A percentile compares a stretch with the other conserved stretches of the same genome.
These are phyloP conservation scores for Meloe dianella DNA, from an alignment of 2,888 invertebrate genomes.

Conservation along the genomic window DNA sequence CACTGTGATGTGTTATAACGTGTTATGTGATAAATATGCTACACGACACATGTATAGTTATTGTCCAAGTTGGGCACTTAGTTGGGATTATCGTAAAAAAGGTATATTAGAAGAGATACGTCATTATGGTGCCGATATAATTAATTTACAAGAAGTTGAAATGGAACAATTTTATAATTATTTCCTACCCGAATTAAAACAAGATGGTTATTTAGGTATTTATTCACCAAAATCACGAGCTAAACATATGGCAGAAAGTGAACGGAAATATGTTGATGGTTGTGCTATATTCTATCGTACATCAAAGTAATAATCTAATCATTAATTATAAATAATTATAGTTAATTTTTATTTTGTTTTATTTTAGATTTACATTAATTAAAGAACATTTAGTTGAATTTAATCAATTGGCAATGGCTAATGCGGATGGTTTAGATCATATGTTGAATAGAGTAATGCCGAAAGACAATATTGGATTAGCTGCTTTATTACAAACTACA, in stretches of 20 bases:
- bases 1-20: conserved; percentile 99
- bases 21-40: conserved; percentile 98
- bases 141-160: conserved; percentile 96
- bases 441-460: conserved; percentile 99
- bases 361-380: conserved; percentile 86
- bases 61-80: conserved; percentile 98
- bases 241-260: conserved; percentile 96
- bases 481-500: conserved; percentile 93
- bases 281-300: conserved; percentile 98
- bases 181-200: conserved; percentile 92
- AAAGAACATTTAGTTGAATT: conserved; percentile 98
- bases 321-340: too few relatives aligned
- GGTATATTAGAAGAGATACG: conserved; percentile 96
- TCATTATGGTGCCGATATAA: conserved; percentile 96
- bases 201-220: conserved; percentile 92
- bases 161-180: conserved; percentile 98
- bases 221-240: conserved; percentile 98
- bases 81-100: conserved; percentile 98
- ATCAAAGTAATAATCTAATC: conserved; percentile 79
- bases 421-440: conserved; percentile 96
- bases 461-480: conserved; percentile 97
- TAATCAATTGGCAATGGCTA: conserved; percentile 98
- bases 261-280: conserved; percentile 97
- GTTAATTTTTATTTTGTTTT: too few relatives aligned
- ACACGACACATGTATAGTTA: conserved; percentile 99